A percentile compares a stretch with the other conserved stretches of the same genome.
Conservation (phyloP, 2,888 invertebrate species). For the Bugulina stolonifera region DNA sequence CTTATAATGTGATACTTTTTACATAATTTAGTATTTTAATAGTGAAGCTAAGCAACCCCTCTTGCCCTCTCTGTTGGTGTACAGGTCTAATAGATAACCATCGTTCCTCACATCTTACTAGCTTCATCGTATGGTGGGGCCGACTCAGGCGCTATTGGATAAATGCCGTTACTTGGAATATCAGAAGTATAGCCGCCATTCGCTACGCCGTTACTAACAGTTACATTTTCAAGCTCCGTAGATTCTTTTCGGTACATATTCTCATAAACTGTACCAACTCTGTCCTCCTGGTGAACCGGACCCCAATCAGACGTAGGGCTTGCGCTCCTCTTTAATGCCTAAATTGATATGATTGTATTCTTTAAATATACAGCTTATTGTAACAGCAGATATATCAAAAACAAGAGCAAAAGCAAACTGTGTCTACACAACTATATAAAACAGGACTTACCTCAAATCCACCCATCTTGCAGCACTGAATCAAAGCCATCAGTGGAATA, state of each 20-base stretch:
- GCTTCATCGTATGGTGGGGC: not conserved
- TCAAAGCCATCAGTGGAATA: conserved; percentile 39
- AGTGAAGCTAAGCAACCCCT: too few species aligned
- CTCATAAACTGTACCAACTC: conserved; percentile 11
- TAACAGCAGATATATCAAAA: too few species aligned
- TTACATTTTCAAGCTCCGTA: not conserved
- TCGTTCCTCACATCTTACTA: not conserved
- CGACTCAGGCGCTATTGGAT: not conserved
- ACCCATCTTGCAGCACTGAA: conserved; percentile 32
- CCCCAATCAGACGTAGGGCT: conserved; percentile 3
- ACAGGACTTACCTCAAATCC: conserved; percentile 35
- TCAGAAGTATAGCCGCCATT: not conserved
- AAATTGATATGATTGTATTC: not conserved
- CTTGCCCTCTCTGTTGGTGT: too few species aligned
- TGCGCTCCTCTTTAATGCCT: not conserved
- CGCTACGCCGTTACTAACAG: not conserved
- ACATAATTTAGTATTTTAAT: too few species aligned
- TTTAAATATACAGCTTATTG: too few species aligned
- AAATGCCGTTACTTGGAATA: not conserved
- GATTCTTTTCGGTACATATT: too few species aligned
- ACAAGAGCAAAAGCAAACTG: too few species aligned
- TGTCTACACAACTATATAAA: too few species aligned
- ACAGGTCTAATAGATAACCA: too few species aligned
- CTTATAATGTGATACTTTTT: too few species aligned
- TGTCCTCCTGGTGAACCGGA: not conserved